Conservation (phyloP, 2,113 vertebrate genomes). For the Progne subis region DNA sequence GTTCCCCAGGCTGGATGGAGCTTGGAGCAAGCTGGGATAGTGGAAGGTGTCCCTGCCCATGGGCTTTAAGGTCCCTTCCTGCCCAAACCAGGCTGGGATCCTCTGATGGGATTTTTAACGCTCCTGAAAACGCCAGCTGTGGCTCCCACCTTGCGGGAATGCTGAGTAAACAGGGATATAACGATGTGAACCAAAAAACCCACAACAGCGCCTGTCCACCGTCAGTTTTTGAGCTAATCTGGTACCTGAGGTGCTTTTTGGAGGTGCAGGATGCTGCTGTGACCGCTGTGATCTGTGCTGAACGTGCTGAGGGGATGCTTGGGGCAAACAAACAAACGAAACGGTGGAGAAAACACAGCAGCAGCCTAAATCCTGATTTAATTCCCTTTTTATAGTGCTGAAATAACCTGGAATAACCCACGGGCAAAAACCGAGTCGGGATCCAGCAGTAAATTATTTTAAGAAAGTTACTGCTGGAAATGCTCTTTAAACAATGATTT, state of each 20-base stretch:
- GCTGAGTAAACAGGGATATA: fast-evolving
- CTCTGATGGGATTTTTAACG: background rate
- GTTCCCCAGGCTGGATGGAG: background rate
- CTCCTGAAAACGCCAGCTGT: background rate
- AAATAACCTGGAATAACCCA: background rate
- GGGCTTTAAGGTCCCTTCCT: background rate
- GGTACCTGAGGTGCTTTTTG: background rate
- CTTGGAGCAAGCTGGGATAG: background rate
- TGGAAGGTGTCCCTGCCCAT: background rate
- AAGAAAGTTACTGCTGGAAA: background rate
- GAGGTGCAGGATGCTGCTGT: background rate
- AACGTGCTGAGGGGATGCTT: background rate
- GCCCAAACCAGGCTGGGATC: background rate
- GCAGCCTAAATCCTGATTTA: background rate
- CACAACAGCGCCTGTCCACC: background rate
- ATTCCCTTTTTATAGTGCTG: background rate
- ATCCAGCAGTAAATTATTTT: constrained; percentile 9
- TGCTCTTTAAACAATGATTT: background rate
- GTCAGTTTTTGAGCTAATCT: background rate
- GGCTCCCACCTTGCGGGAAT: background rate
- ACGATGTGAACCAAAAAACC: background rate
- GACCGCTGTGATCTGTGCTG: background rate
- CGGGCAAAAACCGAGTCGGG: background rate
- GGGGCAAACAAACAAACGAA: background rate
- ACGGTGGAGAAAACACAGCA: background rate